Percentiles rank a stretch among this genome's conserved stretches.
These are phyloP conservation scores for Polypedilum vanderplanki DNA, from an alignment of 1,140 invertebrate species.

Conservation along the genomic window DNA sequence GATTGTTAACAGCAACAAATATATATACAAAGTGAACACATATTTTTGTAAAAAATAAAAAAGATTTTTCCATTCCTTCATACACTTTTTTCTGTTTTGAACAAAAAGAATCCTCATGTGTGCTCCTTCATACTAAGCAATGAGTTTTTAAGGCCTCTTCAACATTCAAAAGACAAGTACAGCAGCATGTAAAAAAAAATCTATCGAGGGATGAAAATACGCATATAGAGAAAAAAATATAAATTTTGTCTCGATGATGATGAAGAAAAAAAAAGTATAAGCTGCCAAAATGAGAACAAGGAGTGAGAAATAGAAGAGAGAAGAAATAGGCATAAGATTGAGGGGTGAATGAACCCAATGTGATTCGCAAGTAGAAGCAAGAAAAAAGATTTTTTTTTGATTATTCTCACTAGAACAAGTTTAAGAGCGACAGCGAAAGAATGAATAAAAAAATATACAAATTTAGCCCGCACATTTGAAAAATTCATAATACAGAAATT, in stretches of 20 bases:
- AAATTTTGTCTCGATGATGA: neutral
- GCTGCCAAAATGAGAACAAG: neutral
- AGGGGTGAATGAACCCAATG: constrained; percentile 3
- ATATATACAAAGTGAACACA: neutral
- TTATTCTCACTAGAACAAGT: constrained; percentile 13
- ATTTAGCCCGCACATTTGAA: constrained; percentile 20
- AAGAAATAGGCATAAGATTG: neutral
- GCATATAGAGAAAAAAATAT: neutral
- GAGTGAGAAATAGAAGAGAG: neutral
- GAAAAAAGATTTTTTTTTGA: neutral
- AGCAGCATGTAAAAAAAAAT: neutral
- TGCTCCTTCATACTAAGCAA: too few species aligned
- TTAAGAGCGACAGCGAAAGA: neutral
- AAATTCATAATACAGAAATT: neutral
- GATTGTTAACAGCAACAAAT: neutral
- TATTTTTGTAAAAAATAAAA: neutral
- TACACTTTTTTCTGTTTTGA: neutral
- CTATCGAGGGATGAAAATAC: neutral
- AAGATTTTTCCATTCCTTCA: constrained; percentile 13
- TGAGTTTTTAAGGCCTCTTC: neutral
- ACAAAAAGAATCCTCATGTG: neutral
- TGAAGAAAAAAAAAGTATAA: constrained; percentile 1
- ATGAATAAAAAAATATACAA: neutral
- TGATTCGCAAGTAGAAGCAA: neutral
- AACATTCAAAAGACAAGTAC: neutral